Conservation (phyloP, 1,140 invertebrate genomes). For the Apis laboriosa region DNA sequence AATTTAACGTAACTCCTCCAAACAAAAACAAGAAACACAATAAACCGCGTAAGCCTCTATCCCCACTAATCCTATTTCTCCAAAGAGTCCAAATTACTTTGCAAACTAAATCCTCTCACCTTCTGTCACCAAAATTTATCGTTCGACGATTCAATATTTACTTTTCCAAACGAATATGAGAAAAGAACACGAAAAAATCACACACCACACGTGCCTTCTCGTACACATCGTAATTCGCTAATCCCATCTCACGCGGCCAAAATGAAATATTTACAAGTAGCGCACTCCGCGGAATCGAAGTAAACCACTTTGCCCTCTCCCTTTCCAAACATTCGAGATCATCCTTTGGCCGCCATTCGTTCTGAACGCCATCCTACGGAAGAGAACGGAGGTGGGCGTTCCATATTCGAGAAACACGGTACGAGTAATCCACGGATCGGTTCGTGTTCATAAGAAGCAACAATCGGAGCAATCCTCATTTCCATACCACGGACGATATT, state of each 20-base stretch:
- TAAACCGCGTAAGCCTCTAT: too few relatives aligned
- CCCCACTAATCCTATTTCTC: too few relatives aligned
- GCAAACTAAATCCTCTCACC: too few relatives aligned
- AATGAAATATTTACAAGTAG: background rate
- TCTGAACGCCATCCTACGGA: background rate
- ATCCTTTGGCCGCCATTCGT: background rate
- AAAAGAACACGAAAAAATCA: too few relatives aligned
- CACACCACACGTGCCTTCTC: background rate
- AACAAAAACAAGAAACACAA: too few relatives aligned
- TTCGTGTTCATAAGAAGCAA: conserved; percentile 4
- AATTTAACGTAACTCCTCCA: too few relatives aligned
- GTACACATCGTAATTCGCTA: background rate
- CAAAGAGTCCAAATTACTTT: too few relatives aligned
- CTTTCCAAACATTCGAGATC: background rate
- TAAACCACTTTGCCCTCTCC: background rate
- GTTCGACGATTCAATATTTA: too few relatives aligned
- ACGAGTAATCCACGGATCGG: conserved; percentile 7
- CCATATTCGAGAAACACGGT: background rate
- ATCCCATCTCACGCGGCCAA: background rate
- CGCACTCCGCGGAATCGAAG: background rate
- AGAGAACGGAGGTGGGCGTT: background rate
- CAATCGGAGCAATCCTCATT: background rate
- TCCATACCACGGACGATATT: conserved; percentile 9
- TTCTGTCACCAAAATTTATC: too few relatives aligned
- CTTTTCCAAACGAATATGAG: too few relatives aligned